A percentile compares a stretch with the other conserved stretches of the same genome.
Conservation (phyloP, 2,113 vertebrate species). For the Aramus guarauna region DNA sequence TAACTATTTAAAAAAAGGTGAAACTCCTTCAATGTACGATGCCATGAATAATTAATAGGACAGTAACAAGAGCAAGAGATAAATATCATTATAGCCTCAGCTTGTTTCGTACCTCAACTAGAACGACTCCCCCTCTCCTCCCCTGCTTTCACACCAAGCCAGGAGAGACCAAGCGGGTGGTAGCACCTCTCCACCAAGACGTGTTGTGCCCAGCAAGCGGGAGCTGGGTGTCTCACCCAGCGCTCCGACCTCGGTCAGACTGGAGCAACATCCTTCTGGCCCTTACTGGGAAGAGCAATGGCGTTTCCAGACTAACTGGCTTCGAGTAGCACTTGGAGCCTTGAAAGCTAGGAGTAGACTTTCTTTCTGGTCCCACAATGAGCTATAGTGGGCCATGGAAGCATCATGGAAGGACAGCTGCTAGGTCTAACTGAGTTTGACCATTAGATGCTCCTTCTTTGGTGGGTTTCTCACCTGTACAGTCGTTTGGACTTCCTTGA, state of each 20-base stretch:
- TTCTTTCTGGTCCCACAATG: background rate
- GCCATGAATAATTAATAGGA: background rate
- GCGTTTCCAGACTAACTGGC: background rate
- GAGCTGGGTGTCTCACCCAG: accelerated
- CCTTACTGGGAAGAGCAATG: background rate
- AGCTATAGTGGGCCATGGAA: background rate
- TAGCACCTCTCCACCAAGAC: accelerated
- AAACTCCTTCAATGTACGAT: background rate
- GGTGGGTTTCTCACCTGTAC: background rate
- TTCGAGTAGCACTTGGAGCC: background rate
- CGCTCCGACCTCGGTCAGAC: background rate
- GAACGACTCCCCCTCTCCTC: background rate
- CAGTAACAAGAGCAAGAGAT: background rate
- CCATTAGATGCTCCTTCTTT: background rate
- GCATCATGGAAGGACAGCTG: background rate
- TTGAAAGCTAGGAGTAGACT: background rate
- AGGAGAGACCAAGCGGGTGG: background rate
- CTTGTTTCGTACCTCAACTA: background rate
- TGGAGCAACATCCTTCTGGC: background rate
- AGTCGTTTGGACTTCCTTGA: background rate
- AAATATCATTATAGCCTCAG: background rate
- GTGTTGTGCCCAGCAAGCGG: background rate
- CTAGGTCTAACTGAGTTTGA: background rate
- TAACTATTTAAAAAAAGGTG: background rate
- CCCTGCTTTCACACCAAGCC: background rate